These are phyloP conservation scores for Parambassis ranga DNA, from an alignment of 2,797 vertebrate species.

Conservation along the genomic window DNA sequence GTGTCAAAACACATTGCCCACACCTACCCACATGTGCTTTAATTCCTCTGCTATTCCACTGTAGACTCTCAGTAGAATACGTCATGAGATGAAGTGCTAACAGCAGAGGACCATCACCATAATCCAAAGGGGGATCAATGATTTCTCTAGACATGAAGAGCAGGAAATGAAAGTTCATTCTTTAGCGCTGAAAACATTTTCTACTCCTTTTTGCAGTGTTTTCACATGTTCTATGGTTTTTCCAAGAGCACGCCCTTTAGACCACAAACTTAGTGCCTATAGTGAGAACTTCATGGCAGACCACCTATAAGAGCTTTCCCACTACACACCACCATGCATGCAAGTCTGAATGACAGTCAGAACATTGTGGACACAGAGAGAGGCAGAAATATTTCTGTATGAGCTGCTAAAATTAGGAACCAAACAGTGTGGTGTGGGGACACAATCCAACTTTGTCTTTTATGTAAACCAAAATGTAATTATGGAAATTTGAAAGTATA, in stretches of 20 bases:
- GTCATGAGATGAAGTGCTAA: background rate
- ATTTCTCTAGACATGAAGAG: background rate
- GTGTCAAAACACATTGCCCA: conserved; percentile 48
- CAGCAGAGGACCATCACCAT: accelerated
- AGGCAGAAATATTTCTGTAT: conserved; percentile 17
- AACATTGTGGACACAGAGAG: background rate
- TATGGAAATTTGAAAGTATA: conserved; percentile 44
- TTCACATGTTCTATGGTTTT: conserved; percentile 28
- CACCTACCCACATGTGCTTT: conserved; percentile 32
- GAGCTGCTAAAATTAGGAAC: conserved; percentile 36
- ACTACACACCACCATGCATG: background rate
- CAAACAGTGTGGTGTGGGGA: conserved; percentile 1
- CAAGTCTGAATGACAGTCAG: conserved; percentile 8
- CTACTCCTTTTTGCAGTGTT: background rate
- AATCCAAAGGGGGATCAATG: background rate
- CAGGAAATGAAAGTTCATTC: conserved; percentile 13
- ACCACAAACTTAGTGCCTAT: conserved; percentile 40
- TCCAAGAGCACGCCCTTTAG: conserved; percentile 15
- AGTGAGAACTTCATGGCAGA: conserved; percentile 23
- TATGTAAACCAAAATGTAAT: conserved; percentile 28
- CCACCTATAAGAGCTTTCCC: conserved; percentile 42
- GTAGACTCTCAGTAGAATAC: background rate
- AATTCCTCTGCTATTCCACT: conserved; percentile 21
- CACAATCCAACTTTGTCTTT: background rate
- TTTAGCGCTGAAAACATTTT: conserved; percentile 14